A percentile compares a stretch with the other conserved stretches of the same genome.
phyloP scores from a whole-genome alignment of 1,140 invertebrate species.

The Drosophila pandora region DNA sequence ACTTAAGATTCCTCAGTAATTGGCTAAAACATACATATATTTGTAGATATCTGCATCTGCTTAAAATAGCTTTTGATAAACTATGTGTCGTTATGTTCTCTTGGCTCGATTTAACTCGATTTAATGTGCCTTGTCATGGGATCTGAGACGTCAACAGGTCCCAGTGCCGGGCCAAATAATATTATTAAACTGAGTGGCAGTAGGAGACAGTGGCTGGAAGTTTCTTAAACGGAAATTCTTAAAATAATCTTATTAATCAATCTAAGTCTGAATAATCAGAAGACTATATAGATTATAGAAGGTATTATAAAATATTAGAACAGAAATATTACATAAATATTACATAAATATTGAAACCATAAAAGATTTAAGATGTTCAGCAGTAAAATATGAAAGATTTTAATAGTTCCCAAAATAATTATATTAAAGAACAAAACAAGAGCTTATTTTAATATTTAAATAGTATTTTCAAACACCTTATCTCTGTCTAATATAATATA shows the following conservation, averaged over 20 bases:
- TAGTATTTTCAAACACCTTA: no score
- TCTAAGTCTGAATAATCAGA: no score
- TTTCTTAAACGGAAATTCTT: not conserved
- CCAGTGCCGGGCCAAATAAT: conserved; percentile 13
- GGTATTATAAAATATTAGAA: no score
- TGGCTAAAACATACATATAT: not conserved
- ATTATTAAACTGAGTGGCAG: conserved; percentile 1
- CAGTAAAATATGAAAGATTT: no score
- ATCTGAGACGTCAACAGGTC: conserved; percentile 5
- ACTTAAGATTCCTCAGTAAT: not conserved
- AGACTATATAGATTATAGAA: no score
- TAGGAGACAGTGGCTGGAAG: conserved; percentile 6
- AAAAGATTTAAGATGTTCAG: no score
- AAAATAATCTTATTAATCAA: not conserved
- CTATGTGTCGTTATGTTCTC: conserved; percentile 13
- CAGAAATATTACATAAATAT: no score
- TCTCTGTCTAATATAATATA: no score
- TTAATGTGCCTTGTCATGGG: conserved; percentile 33
- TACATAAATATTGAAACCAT: no score
- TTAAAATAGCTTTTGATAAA: conserved; percentile 7
- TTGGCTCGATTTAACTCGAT: conserved; percentile 1
- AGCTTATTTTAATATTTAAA: no score
- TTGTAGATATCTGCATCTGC: conserved; percentile 15
- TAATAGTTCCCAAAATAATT: no score
- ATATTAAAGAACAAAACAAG: no score